A percentile compares a stretch with the other conserved stretches of the same genome.
Conservation (phyloP, 2,797 vertebrate species). For the Rhinophrynus dorsalis region DNA sequence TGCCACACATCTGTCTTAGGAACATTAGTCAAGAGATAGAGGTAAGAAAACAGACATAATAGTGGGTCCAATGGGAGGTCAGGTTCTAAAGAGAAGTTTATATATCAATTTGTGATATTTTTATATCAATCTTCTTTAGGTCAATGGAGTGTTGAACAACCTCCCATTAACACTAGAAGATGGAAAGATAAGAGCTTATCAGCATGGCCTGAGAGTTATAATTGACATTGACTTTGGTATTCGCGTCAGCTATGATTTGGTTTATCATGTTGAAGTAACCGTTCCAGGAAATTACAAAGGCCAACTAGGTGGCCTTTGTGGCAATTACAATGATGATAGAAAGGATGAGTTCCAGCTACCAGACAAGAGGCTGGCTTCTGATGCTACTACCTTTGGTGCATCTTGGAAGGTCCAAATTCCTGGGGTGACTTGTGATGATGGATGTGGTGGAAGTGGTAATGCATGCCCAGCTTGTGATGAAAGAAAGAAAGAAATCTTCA, state of each 20-base stretch:
- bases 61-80: no score
- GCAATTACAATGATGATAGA: constrained; percentile 58
- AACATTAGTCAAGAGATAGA: no score
- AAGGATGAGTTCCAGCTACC: constrained; percentile 67
- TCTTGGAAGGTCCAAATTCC: constrained; percentile 58
- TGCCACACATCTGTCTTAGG: no score
- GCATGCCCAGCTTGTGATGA: neutral
- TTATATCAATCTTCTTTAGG: constrained; percentile 51
- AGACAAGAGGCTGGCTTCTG: constrained; percentile 13
- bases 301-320: constrained; percentile 62
- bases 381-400: constrained; percentile 55
- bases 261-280: constrained; percentile 53
- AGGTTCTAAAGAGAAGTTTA: no score
- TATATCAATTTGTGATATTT: no score
- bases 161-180: constrained; percentile 52
- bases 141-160: constrained; percentile 53
- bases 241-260: constrained; percentile 57
- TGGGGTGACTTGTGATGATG: constrained; percentile 42
- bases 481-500: constrained; percentile 40
- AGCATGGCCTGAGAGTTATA: constrained; percentile 50
- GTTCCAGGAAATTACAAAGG: constrained; percentile 60
- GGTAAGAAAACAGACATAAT: no score
- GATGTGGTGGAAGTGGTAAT: constrained; percentile 36
- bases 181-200: constrained; percentile 49
- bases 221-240: constrained; percentile 61